Evolutionary conservation across 2,113 vertebrate genomes (phyloP).

Genomic region (Coregonus clupeaformis): DNA sequence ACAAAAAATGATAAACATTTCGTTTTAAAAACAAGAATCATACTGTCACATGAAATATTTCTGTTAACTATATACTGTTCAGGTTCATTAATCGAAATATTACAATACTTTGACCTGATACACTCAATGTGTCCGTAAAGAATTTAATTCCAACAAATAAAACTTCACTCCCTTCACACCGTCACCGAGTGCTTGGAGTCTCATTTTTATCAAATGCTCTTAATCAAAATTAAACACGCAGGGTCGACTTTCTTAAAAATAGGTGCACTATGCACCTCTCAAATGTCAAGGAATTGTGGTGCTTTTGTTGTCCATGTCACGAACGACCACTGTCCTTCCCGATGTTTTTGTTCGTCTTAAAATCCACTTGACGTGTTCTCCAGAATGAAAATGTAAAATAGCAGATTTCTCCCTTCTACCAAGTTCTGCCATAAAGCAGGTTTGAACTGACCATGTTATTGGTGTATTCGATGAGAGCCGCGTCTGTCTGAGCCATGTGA

Average conservation of each 20-base stretch:
- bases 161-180: not conserved
- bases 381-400: not conserved
- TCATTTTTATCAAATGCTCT: not conserved
- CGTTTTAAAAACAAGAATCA: conserved; percentile 1
- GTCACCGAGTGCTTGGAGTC: not conserved
- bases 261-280: not conserved
- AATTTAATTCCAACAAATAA: not conserved
- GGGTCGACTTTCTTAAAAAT: not conserved
- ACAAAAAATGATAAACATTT: conserved; percentile 32
- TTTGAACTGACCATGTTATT: conserved; percentile 81
- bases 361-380: not conserved
- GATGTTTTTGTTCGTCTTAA: not conserved
- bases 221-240: not conserved
- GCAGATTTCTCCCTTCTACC: conserved; percentile 69
- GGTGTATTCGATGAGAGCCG: conserved; percentile 82
- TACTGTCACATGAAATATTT: conserved; percentile 1
- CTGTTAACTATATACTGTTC: conserved; percentile 43
- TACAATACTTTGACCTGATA: conserved; percentile 8
- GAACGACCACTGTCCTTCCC: not conserved
- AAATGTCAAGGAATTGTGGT: not conserved
- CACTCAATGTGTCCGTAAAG: conserved; percentile 9
- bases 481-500: conserved; percentile 78
- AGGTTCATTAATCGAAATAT: conserved; percentile 18
- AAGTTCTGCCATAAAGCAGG: conserved; percentile 91
- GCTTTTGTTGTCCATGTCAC: not conserved